These are phyloP conservation scores for Eumaeus atala DNA, from an alignment of 1,140 invertebrate species.

Conservation along the genomic window DNA sequence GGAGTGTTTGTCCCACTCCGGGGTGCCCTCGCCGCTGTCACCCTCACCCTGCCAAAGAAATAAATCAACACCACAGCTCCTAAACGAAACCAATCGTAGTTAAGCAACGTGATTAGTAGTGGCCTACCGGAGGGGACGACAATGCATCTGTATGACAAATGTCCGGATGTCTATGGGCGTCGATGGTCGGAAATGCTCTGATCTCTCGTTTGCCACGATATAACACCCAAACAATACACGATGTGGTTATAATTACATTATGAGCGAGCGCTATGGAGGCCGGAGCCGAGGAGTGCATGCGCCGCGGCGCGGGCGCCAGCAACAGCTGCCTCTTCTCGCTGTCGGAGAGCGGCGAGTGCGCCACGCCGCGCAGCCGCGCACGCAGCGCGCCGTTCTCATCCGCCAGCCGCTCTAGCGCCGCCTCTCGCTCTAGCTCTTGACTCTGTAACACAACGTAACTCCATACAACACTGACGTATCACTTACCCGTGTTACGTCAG, in stretches of 20 bases:
- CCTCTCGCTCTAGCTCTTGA: slow-evolving; percentile 73
- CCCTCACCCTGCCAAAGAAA: slow-evolving; percentile 49
- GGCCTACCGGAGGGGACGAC: no score
- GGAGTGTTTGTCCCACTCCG: slow-evolving; percentile 93
- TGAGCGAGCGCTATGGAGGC: slow-evolving; percentile 63
- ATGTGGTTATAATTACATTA: slow-evolving; percentile 35
- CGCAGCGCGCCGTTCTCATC: slow-evolving; percentile 85
- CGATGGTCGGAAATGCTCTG: no score
- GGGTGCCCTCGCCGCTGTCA: slow-evolving; percentile 78
- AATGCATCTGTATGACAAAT: no score
- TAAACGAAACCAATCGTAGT: no score
- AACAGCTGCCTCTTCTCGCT: slow-evolving; percentile 84
- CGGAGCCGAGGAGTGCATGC: slow-evolving; percentile 72
- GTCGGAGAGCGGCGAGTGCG: slow-evolving; percentile 86
- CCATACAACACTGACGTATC: slow-evolving; percentile 17
- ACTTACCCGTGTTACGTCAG: no score
- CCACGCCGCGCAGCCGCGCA: slow-evolving; percentile 83
- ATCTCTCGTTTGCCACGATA: no score
- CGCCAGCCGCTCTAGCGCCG: slow-evolving; percentile 77
- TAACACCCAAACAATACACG: no score
- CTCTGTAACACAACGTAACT: slow-evolving; percentile 21
- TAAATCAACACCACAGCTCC: no score
- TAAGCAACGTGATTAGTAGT: no score
- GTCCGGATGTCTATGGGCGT: no score
- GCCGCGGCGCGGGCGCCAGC: slow-evolving; percentile 78